Conservation (phyloP, 2,888 invertebrate species). For the Chloromyia formosa region DNA sequence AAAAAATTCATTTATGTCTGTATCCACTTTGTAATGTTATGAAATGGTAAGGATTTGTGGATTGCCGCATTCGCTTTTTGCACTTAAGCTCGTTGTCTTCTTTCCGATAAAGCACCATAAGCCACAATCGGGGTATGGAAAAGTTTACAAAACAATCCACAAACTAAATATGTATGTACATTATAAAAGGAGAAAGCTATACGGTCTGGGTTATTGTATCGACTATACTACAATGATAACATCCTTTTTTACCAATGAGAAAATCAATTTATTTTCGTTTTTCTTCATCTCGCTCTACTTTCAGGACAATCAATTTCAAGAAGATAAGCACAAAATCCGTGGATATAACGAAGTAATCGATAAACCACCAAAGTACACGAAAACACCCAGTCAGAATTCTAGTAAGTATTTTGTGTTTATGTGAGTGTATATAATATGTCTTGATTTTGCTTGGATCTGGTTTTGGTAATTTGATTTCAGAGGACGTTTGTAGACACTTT, state of each 20-base stretch:
- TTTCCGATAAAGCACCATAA: too few species aligned
- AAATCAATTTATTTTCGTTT: constrained; percentile 24
- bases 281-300: constrained; percentile 47
- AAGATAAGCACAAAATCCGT: constrained; percentile 69
- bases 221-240: constrained; percentile 1
- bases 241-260: neutral
- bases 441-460: neutral
- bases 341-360: constrained; percentile 75
- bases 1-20: too few species aligned
- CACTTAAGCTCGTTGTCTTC: too few species aligned
- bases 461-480: neutral
- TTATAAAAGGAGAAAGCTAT: too few species aligned
- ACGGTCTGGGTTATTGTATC: too few species aligned
- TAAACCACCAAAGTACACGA: constrained; percentile 61
- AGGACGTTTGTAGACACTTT: too few species aligned
- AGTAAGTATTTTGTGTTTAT: constrained; percentile 39
- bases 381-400: constrained; percentile 52
- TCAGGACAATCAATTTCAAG: constrained; percentile 65
- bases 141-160: too few species aligned
- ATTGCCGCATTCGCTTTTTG: too few species aligned
- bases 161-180: too few species aligned
- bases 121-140: too few species aligned
- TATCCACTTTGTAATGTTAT: too few species aligned
- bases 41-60: too few species aligned
- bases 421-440: neutral